These are phyloP conservation scores for Channallabes apus DNA, from an alignment of 2,797 vertebrate species.

Conservation along the genomic window DNA sequence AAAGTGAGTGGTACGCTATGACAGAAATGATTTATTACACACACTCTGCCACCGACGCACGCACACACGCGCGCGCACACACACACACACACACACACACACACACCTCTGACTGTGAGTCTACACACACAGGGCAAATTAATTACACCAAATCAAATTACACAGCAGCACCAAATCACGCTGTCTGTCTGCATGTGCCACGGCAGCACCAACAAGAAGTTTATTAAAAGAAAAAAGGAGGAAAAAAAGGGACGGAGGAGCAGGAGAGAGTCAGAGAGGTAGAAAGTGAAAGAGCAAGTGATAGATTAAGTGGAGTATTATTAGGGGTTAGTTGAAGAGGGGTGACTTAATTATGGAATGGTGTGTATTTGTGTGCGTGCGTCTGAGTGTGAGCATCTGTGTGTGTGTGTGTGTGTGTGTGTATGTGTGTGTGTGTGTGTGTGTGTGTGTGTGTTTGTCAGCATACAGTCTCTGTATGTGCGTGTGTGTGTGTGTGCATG, in stretches of 20 bases:
- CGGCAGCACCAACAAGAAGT: conserved; percentile 57
- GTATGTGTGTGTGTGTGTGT: too few species aligned
- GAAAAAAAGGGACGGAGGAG: not conserved
- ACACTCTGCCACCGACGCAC: conserved; percentile 48
- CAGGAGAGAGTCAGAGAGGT: not conserved
- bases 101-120: conserved; percentile 50
- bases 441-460: too few species aligned
- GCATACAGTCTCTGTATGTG: too few species aligned
- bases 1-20: conserved; percentile 62
- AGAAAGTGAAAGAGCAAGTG: conserved; percentile 21
- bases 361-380: not conserved
- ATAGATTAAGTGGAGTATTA: not conserved
- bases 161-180: conserved; percentile 53
- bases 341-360: not conserved
- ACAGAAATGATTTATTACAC: conserved; percentile 61
- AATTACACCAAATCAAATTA: conserved; percentile 65
- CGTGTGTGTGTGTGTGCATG: too few species aligned
- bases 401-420: not conserved
- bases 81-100: conserved; percentile 50
- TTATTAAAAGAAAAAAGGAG: conserved; percentile 53
- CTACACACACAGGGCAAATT: conserved; percentile 58
- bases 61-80: conserved; percentile 27
- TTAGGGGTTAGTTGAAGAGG: not conserved
- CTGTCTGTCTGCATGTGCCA: conserved; percentile 53
- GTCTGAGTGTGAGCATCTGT: not conserved